phyloP scores from a whole-genome alignment of 1,140 invertebrate genomes.

The Drosophila burlai region DNA sequence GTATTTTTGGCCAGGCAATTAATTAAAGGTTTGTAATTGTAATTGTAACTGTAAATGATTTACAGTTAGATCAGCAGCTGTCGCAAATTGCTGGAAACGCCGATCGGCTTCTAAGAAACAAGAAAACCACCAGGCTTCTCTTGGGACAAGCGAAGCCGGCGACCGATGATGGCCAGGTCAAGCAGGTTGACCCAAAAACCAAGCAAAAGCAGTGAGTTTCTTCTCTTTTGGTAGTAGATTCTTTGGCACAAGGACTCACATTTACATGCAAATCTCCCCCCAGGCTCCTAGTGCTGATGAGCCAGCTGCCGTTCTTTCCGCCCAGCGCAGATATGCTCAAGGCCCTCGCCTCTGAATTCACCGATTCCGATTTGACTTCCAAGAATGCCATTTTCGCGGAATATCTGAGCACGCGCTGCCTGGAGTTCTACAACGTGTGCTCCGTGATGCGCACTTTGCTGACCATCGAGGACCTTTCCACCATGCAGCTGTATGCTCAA shows the following conservation, averaged over 20 bases:
- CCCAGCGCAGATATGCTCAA: constrained; percentile 46
- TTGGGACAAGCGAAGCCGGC: not conserved
- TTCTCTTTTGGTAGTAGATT: not conserved
- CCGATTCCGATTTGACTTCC: constrained; percentile 16
- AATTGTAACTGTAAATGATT: not conserved
- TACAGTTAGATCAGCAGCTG: constrained; percentile 34
- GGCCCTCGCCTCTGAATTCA: constrained; percentile 43
- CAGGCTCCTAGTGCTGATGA: constrained; percentile 48
- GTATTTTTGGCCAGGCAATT: not conserved
- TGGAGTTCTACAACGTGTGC: constrained; percentile 56
- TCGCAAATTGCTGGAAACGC: not conserved
- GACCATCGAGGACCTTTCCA: constrained; percentile 60
- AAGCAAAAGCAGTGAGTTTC: constrained; percentile 13
- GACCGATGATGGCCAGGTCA: not conserved
- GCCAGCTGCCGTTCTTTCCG: constrained; percentile 30
- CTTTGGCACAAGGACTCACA: not conserved
- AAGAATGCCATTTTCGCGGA: constrained; percentile 20
- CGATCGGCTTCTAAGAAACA: not conserved
- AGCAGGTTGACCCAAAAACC: too few relatives aligned
- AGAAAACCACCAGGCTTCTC: not conserved
- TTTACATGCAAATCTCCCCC: not conserved
- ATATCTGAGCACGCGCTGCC: constrained; percentile 23
- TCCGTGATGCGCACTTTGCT: constrained; percentile 52
- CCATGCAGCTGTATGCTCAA: constrained; percentile 47
- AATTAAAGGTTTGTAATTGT: not conserved